These are phyloP conservation scores for Euproctis similis DNA, from an alignment of 2,888 invertebrate genomes.

Conservation along the genomic window DNA sequence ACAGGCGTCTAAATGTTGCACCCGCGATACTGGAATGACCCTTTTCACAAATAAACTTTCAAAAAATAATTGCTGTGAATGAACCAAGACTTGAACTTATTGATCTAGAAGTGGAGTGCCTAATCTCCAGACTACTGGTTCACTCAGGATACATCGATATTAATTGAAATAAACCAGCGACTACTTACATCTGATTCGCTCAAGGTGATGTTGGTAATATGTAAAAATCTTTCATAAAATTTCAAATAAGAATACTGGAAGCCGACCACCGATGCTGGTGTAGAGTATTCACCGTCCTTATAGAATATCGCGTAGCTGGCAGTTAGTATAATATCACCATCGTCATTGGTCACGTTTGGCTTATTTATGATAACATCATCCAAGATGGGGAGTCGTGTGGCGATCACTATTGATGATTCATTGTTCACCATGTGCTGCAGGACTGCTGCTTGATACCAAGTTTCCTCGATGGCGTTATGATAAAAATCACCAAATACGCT, in stretches of 20 bases:
- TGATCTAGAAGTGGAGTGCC: no score
- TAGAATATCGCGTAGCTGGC: slow-evolving; percentile 90
- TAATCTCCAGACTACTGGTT: no score
- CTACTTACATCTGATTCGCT: slow-evolving; percentile 33
- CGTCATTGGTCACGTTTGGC: slow-evolving; percentile 48
- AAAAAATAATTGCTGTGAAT: no score
- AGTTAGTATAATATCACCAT: slow-evolving; percentile 81
- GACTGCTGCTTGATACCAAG: slow-evolving; percentile 94
- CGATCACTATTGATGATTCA: slow-evolving; percentile 85
- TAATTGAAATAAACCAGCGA: no score
- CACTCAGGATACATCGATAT: no score
- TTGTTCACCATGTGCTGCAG: slow-evolving; percentile 86
- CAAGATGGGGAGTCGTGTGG: slow-evolving; percentile 79
- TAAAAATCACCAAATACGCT: slow-evolving; percentile 86
- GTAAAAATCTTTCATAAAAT: slow-evolving; percentile 81
- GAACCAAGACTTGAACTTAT: no score
- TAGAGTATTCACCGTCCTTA: slow-evolving; percentile 82
- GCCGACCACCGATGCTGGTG: slow-evolving; percentile 92
- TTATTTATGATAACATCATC: slow-evolving; percentile 46
- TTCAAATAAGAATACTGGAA: slow-evolving; percentile 86
- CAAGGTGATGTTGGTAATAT: slow-evolving; percentile 65
- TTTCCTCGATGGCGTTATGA: slow-evolving; percentile 87
- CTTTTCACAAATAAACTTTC: no score
- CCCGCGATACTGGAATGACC: no score
- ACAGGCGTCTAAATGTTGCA: no score